Conservation (phyloP, 2,888 invertebrate species). For the Caradrina clavipalpis region DNA sequence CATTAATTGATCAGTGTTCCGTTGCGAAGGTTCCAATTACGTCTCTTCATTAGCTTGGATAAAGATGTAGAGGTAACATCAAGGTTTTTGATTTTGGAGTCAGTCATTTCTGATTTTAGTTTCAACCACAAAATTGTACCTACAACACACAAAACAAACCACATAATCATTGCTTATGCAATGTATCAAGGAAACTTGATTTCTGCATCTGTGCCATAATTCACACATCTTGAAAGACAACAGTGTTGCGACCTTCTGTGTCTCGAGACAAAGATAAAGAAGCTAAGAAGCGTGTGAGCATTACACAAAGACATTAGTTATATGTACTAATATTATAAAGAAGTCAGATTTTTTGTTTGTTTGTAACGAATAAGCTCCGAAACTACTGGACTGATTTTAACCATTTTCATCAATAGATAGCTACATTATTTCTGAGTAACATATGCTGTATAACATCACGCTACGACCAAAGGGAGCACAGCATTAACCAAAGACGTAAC, state of each 20-base stretch:
- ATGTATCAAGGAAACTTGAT: conserved; percentile 12
- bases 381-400: too few relatives aligned
- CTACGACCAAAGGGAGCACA: too few relatives aligned
- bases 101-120: not conserved
- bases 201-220: conserved; percentile 23
- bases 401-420: too few relatives aligned
- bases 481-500: too few relatives aligned
- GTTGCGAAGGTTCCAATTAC: too few relatives aligned
- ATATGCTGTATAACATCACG: too few relatives aligned
- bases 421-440: too few relatives aligned
- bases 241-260: conserved; percentile 24
- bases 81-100: not conserved
- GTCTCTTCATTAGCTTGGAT: too few relatives aligned
- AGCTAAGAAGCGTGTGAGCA: conserved; percentile 27
- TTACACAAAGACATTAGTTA: conserved; percentile 23
- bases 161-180: not conserved
- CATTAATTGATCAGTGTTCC: too few relatives aligned
- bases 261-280: conserved; percentile 19
- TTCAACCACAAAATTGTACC: not conserved
- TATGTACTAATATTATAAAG: too few relatives aligned
- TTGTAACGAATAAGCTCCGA: too few relatives aligned
- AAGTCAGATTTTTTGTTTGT: too few relatives aligned
- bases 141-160: not conserved
- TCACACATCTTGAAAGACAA: conserved; percentile 20
- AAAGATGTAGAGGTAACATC: not conserved